Conservation (phyloP, 1,140 invertebrate genomes). For the Neodiprion pinetum region DNA sequence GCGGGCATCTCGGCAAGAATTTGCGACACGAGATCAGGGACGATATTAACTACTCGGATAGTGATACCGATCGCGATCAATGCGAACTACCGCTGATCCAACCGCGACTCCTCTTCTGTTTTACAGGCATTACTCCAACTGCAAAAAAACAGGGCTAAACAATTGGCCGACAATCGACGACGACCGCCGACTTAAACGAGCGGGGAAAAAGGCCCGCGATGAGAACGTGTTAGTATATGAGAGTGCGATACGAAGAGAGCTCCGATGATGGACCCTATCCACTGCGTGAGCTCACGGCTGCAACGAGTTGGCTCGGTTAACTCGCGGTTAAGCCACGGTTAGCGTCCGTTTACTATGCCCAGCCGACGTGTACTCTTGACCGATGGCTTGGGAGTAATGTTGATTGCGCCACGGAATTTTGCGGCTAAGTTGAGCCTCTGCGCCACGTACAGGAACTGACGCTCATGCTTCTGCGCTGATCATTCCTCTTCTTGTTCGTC, state of each 20-base stretch:
- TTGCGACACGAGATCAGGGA: neutral
- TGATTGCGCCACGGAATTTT: neutral
- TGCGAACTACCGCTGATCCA: neutral
- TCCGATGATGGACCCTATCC: too few relatives aligned
- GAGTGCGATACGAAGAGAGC: too few relatives aligned
- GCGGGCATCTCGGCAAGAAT: neutral
- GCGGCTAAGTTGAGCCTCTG: neutral
- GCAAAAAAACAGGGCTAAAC: neutral
- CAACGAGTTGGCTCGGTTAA: neutral
- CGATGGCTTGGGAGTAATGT: neutral
- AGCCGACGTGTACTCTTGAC: constrained; percentile 4
- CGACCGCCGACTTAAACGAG: neutral
- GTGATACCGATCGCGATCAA: neutral
- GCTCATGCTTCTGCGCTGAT: too few relatives aligned
- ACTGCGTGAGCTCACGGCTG: neutral
- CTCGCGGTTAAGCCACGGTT: neutral
- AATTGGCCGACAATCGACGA: constrained; percentile 4
- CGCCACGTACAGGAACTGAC: neutral
- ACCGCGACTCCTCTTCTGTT: neutral
- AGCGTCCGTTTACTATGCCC: neutral
- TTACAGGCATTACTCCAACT: neutral
- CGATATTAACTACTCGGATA: neutral
- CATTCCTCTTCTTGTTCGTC: too few relatives aligned
- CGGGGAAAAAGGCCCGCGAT: neutral
- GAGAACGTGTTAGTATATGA: neutral